Conservation (phyloP, 2,113 vertebrate genomes). For the Tachycineta bicolor region DNA sequence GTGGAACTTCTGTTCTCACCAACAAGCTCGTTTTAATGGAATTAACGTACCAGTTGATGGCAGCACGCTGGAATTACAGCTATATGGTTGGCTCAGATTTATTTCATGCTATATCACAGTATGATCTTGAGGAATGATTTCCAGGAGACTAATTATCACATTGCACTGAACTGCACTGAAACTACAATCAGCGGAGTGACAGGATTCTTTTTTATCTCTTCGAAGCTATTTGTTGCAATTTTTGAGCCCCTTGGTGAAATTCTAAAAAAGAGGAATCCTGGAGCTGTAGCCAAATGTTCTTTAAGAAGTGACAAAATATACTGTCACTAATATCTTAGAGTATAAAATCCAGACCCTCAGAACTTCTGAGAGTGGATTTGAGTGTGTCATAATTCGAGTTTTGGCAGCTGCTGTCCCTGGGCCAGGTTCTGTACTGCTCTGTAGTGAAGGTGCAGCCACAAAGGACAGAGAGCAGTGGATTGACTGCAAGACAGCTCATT, state of each 20-base stretch:
- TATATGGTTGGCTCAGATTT: slow-evolving; percentile 51
- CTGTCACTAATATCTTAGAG: not conserved
- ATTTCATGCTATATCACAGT: slow-evolving; percentile 56
- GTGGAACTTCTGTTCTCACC: slow-evolving; percentile 32
- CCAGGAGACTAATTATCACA: slow-evolving; percentile 53
- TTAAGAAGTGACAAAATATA: not conserved
- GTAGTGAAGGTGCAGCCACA: not conserved
- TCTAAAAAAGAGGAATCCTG: not conserved
- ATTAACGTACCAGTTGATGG: slow-evolving; percentile 36
- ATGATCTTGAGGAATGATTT: slow-evolving; percentile 61
- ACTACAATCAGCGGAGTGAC: slow-evolving; percentile 9
- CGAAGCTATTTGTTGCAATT: slow-evolving; percentile 15
- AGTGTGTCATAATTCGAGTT: not conserved
- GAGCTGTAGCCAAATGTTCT: not conserved
- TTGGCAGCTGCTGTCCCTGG: not conserved
- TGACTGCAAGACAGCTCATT: not conserved
- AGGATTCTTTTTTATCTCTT: slow-evolving; percentile 25
- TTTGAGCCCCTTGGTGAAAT: not conserved
- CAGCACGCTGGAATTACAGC: slow-evolving; percentile 23
- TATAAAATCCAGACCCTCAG: not conserved
- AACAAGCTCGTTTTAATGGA: slow-evolving; percentile 34
- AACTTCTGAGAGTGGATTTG: not conserved
- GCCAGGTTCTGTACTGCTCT: not conserved
- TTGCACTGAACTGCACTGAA: not conserved
- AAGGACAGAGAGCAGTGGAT: not conserved